Percentiles rank a stretch among this genome's conserved stretches.
Conservation (phyloP, 2,113 vertebrate species). For the Lepus timidus region DNA sequence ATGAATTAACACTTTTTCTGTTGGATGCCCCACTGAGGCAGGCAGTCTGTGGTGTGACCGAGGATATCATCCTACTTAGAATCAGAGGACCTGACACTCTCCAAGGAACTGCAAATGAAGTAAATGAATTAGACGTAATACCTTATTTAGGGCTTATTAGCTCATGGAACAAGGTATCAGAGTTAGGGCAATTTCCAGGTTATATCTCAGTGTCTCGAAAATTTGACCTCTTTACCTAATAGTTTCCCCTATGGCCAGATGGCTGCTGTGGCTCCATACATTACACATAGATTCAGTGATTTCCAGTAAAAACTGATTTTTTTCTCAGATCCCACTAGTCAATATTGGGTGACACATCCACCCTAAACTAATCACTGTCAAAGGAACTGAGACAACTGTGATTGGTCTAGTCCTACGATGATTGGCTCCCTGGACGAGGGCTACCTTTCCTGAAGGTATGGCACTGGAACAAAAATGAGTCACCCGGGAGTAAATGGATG, state of each 20-base stretch:
- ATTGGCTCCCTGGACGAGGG: neutral
- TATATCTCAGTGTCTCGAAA: neutral
- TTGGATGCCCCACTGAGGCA: neutral
- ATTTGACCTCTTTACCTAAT: neutral
- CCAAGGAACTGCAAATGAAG: neutral
- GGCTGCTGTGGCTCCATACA: neutral
- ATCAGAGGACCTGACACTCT: neutral
- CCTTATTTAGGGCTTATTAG: neutral
- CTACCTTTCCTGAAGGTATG: neutral
- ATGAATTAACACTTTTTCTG: neutral
- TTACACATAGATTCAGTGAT: neutral
- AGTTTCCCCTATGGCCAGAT: neutral
- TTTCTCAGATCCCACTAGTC: neutral
- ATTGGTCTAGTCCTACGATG: neutral
- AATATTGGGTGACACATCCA: neutral
- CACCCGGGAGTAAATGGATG: neutral
- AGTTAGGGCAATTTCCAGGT: neutral
- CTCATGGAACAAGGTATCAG: neutral
- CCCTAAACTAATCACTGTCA: neutral
- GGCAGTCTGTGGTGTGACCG: neutral
- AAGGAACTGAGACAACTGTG: neutral
- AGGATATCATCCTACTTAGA: neutral
- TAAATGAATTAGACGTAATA: neutral
- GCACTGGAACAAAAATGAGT: neutral
- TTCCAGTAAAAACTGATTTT: neutral